phyloP scores from a whole-genome alignment of 2,888 invertebrate genomes.

The Callyntrura guangdongensis region DNA sequence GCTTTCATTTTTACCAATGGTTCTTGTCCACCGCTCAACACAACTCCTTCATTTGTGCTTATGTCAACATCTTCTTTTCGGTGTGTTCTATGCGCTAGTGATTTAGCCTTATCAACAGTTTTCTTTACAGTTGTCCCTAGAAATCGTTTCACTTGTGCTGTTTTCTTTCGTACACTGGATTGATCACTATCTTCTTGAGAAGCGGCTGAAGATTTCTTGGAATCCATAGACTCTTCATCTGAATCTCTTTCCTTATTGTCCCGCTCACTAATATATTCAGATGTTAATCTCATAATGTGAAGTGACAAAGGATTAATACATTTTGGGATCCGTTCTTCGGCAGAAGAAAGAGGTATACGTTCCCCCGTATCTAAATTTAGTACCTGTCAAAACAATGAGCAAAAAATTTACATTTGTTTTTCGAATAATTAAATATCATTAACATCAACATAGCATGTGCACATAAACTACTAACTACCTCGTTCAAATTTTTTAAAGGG shows the following conservation, averaged over 20 bases:
- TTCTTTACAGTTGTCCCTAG: conserved; percentile 96
- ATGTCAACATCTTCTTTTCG: conserved; percentile 91
- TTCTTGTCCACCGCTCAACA: conserved; percentile 83
- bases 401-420: background rate
- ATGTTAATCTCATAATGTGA: conserved; percentile 97
- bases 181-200: conserved; percentile 87
- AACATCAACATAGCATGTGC: background rate
- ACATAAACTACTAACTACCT: too few relatives aligned
- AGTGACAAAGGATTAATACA: conserved; percentile 97
- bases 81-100: conserved; percentile 94
- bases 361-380: conserved; percentile 91
- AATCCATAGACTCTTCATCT: conserved; percentile 91
- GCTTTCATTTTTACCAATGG: conserved; percentile 90
- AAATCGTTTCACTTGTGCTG: conserved; percentile 86
- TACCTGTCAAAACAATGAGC: conserved; percentile 85
- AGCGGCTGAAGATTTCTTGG: conserved; percentile 88
- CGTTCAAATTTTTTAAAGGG: too few relatives aligned
- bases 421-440: background rate
- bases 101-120: conserved; percentile 96
- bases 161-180: conserved; percentile 86
- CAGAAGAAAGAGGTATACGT: conserved; percentile 96
- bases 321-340: conserved; percentile 96
- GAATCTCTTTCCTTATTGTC: conserved; percentile 90
- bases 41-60: conserved; percentile 92
- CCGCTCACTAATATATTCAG: conserved; percentile 90